Base-by-base conservation (phyloP, 2,888 invertebrate genomes). In the Sphaerophoria rueppellii region DNA sequence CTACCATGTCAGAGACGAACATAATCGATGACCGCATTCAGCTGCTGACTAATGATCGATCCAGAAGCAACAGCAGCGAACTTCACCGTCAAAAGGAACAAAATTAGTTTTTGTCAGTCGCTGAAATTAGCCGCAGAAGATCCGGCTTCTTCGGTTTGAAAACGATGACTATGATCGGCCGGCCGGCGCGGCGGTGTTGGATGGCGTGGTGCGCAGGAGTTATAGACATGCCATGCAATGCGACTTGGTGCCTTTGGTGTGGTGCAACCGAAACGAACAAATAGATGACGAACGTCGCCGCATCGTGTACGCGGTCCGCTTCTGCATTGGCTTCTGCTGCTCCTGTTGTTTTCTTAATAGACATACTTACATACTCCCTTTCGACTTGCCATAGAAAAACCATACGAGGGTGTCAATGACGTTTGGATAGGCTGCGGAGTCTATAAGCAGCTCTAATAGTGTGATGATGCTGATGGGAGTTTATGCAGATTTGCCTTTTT, bases 101-200 rank as follows among this genome's bases (percentile, higher is more conserved):
- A 81, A 81, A 81, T 81, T 85, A 80, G 85, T 85, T 85, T 85
- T 85, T 85, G 85, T 85, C 85, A 77, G 85, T 77, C 72, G 76
- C 69, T 76, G 85, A 85, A 85, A 85, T 81, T 85, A 85, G 85
- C 81, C 76, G 43, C 70, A 73, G 63, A 75, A 40, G 70, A 69
- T 67, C 54, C 67, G 67, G 54, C 67, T 67, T 40, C 40, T 37
- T 40, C 37, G 14, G 54, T 54, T 52, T 37, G 52, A 67, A 37
- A 61, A 61, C 55, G 12, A 12, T 32, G 54, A 54, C 54, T 43
- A n/a, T n/a, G n/a, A n/a, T n/a, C n/a, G n/a, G n/a, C n/a, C n/a
- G n/a, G n/a, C n/a, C n/a, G n/a, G n/a, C n/a, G n/a, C 2, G 67
- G 52, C 6, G 24, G 52, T 7, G 35, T 24, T 40, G n/a, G 54